These are phyloP conservation scores for Ecdyonurus torrentis DNA, from an alignment of 2,888 invertebrate species.

Conservation along the genomic window DNA sequence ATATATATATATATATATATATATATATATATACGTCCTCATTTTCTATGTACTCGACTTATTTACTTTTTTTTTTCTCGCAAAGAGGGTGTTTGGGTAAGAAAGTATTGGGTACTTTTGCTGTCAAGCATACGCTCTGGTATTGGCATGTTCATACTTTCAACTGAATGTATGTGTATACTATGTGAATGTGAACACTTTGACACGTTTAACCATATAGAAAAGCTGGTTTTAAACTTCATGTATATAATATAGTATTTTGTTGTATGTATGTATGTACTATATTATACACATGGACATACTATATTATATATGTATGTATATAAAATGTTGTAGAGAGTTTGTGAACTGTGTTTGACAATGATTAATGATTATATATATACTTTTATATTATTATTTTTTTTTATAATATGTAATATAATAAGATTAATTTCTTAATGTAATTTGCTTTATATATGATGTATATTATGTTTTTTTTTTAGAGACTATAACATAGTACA, in stretches of 20 bases:
- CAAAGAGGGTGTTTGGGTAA: neutral
- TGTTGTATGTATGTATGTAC: too few relatives aligned
- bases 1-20: too few relatives aligned
- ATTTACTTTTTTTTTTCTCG: too few relatives aligned
- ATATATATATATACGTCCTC: too few relatives aligned
- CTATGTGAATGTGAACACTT: neutral
- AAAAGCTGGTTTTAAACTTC: neutral
- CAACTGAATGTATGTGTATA: neutral
- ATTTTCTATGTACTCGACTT: too few relatives aligned
- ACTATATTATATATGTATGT: too few relatives aligned
- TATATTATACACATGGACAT: too few relatives aligned
- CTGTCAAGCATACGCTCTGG: neutral
- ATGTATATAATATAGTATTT: neutral
- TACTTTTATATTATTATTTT: neutral
- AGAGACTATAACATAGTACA: too few relatives aligned
- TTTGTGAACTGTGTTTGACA: neutral
- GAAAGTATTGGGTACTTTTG: neutral
- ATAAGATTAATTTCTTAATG: neutral
- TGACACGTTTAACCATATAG: neutral
- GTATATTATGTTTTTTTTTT: too few relatives aligned
- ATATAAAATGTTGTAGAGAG: too few relatives aligned
- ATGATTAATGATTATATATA: neutral
- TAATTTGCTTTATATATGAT: neutral
- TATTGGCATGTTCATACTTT: neutral
- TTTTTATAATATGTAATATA: neutral